These are phyloP conservation scores for Calliopsis andreniformis DNA, from an alignment of 1,140 invertebrate genomes.

Conservation along the genomic window DNA sequence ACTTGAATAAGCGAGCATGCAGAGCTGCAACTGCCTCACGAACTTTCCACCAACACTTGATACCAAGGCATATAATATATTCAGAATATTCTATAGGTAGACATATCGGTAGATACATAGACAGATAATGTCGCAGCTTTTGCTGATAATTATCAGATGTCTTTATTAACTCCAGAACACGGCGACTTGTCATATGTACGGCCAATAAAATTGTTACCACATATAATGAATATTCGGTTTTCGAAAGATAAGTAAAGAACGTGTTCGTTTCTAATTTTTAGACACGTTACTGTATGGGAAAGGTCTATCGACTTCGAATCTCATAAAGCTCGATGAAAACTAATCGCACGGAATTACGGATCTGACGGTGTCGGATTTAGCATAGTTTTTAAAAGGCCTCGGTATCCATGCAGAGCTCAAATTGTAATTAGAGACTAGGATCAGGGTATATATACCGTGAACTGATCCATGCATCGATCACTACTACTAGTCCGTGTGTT, in stretches of 20 bases:
- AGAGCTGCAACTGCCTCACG: not conserved
- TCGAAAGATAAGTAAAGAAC: too few species aligned
- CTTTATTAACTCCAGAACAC: too few species aligned
- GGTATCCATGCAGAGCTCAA: constrained; percentile 3
- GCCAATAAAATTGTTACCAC: too few species aligned
- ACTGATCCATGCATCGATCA: not conserved
- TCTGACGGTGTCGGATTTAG: constrained; percentile 31
- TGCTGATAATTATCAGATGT: too few species aligned
- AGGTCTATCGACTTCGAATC: constrained; percentile 23
- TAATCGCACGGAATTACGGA: constrained; percentile 31
- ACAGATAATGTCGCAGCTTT: too few species aligned
- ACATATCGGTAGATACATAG: too few species aligned
- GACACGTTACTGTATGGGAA: not conserved
- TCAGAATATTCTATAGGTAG: too few species aligned
- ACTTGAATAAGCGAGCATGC: not conserved
- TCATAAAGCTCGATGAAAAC: constrained; percentile 12
- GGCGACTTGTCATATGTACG: too few species aligned
- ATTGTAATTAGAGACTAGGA: constrained; percentile 34
- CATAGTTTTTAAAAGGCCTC: constrained; percentile 8
- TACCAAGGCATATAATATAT: too few species aligned
- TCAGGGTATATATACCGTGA: not conserved
- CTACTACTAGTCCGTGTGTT: not conserved
- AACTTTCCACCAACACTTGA: too few species aligned
- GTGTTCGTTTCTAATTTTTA: too few species aligned
- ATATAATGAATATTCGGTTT: too few species aligned